Evolutionary conservation across 2,113 vertebrate genomes (phyloP).

Genomic region (Malurus elegans): DNA sequence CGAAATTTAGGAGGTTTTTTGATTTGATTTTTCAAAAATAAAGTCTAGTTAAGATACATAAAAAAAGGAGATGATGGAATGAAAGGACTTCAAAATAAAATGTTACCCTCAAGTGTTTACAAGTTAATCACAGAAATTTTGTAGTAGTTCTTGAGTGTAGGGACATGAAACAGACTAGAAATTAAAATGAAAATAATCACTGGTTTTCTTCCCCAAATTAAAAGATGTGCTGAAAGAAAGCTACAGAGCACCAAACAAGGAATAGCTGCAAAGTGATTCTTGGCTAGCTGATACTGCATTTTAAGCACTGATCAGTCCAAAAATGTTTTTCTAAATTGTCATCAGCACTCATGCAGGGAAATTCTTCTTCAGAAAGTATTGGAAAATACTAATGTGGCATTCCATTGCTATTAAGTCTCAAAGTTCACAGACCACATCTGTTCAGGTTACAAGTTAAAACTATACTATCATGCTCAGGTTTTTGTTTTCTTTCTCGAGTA

Average conservation of each 20-base stretch:
- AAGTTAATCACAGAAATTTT: background rate
- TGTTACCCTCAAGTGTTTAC: background rate
- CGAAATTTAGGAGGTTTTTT: background rate
- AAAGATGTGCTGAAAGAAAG: background rate
- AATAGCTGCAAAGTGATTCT: background rate
- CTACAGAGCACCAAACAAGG: background rate
- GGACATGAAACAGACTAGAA: background rate
- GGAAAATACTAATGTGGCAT: constrained; percentile 31
- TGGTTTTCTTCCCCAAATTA: background rate
- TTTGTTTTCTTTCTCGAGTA: constrained; percentile 48
- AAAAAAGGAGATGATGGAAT: background rate
- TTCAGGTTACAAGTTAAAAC: constrained; percentile 57
- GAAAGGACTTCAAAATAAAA: background rate
- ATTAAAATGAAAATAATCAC: background rate
- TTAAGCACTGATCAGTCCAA: background rate
- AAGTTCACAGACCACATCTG: constrained; percentile 13
- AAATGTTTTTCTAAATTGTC: background rate
- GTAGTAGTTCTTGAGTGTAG: background rate
- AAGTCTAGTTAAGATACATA: background rate
- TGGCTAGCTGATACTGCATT: background rate
- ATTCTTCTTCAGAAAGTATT: background rate
- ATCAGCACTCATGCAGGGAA: background rate
- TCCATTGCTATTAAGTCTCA: constrained; percentile 21
- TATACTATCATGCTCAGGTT: constrained; percentile 2
- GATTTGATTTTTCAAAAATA: background rate